Conservation (phyloP, 1,140 invertebrate genomes). For the Brachionus paranguensis region DNA sequence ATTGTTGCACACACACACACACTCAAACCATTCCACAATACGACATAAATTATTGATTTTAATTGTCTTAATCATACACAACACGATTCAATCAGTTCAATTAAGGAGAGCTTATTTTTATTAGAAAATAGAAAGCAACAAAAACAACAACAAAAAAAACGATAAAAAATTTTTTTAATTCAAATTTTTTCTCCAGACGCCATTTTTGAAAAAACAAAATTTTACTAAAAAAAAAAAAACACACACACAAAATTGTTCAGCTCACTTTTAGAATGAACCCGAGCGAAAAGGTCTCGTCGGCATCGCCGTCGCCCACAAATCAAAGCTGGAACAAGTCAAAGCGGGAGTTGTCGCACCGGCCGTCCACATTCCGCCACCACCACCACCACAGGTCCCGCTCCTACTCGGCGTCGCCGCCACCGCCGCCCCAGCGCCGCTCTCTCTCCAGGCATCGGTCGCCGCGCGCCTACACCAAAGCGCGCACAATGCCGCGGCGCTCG, state of each 20-base stretch:
- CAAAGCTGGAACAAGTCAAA: not conserved
- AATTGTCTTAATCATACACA: not conserved
- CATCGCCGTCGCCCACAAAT: constrained; percentile 4
- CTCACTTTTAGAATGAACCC: not conserved
- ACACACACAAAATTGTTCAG: not conserved
- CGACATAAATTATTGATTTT: not conserved
- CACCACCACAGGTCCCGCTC: too few species aligned
- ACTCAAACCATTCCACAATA: not conserved
- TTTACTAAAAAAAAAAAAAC: not conserved
- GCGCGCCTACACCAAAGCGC: not conserved
- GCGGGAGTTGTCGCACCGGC: not conserved
- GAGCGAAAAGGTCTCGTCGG: constrained; percentile 10
- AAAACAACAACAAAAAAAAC: not conserved
- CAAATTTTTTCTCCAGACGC: not conserved
- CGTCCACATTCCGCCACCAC: too few species aligned
- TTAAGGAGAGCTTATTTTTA: too few species aligned
- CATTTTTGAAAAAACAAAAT: not conserved
- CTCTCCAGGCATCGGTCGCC: not conserved
- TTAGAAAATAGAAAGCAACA: too few species aligned
- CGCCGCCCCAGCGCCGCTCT: not conserved
- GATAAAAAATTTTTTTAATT: not conserved
- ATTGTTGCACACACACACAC: too few species aligned
- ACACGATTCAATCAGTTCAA: too few species aligned
- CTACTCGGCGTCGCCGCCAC: too few species aligned
- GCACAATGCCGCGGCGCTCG: not conserved